phyloP scores from a whole-genome alignment of 1,140 invertebrate species.

The Nymphalis io region DNA sequence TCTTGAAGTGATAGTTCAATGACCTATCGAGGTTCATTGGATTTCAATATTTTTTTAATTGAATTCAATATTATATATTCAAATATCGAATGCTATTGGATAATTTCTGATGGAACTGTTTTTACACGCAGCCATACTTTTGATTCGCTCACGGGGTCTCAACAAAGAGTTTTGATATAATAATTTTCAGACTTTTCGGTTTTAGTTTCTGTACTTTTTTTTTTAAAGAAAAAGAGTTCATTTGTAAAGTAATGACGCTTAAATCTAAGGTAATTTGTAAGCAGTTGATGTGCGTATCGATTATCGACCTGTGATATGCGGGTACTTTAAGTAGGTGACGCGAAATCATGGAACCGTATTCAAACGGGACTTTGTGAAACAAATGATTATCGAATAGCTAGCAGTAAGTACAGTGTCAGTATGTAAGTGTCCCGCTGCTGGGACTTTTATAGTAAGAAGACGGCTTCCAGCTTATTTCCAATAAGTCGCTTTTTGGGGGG shows the following conservation, averaged over 20 bases:
- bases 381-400: background rate
- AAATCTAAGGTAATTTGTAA: constrained; percentile 43
- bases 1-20: background rate
- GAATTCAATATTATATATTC: background rate
- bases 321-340: constrained; percentile 45
- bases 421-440: no score
- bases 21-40: background rate
- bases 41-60: background rate
- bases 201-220: background rate
- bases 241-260: background rate
- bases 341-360: constrained; percentile 35
- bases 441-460: no score
- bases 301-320: constrained; percentile 39
- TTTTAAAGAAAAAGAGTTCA: background rate
- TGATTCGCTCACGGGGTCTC: no score
- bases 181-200: no score
- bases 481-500: no score
- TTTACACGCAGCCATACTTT: no score
- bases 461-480: no score
- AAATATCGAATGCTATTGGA: background rate
- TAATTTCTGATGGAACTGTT: background rate
- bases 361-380: constrained; percentile 29
- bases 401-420: no score
- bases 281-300: constrained; percentile 39
- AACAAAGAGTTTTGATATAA: no score